Evolutionary conservation across 2,113 vertebrate genomes (phyloP), one percentile per base, ranked within the genome.

Genomic region (Hystrix brachyura): DNA sequence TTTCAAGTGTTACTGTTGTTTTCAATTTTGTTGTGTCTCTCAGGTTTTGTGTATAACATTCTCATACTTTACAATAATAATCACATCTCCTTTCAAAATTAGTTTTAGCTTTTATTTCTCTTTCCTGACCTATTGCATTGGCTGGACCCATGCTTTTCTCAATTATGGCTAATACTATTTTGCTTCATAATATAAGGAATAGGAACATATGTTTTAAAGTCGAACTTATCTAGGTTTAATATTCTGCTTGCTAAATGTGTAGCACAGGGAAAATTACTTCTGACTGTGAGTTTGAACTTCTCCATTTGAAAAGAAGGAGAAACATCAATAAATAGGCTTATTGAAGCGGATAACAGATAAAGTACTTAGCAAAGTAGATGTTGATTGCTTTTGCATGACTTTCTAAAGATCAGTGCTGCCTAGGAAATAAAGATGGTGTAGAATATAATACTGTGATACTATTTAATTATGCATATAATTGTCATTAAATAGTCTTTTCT

Each of bases 21-120:
- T 32, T 65, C 12, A 65, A 65, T 85, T 96, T 87, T 94, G 5
- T 55, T 88, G 5, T 92, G 84, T 85, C 53, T 94, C 23, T 91
- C 79, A 69, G 15, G 14, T 74, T 95, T 90, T 95, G 53, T 82
- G 15, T 60, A 15, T 92, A 62, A 23, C 79, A 59, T 82, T 88
- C 43, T 38, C 51, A 87, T 72, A 53, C 80, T 72, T 95, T 91
- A 79, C 6, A 92, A 60, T 76, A 91, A 85, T 87, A 87, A 59
- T 67, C 12, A 4, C 38, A 10, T 32, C 9, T 57, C 9, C 53
- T 86, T 94, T n/a, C 62, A 34, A 18, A 55, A 12, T 53, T 76
- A 84, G 1, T 94, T 94, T 86, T 65, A 91, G 87, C 17, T 86
- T 23, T 21, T 80, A 74, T 79, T 92, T 95, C 18, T 94, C 19